Conservation (phyloP, 2,113 vertebrate species). For the Cyphomyrus plagiostoma region DNA sequence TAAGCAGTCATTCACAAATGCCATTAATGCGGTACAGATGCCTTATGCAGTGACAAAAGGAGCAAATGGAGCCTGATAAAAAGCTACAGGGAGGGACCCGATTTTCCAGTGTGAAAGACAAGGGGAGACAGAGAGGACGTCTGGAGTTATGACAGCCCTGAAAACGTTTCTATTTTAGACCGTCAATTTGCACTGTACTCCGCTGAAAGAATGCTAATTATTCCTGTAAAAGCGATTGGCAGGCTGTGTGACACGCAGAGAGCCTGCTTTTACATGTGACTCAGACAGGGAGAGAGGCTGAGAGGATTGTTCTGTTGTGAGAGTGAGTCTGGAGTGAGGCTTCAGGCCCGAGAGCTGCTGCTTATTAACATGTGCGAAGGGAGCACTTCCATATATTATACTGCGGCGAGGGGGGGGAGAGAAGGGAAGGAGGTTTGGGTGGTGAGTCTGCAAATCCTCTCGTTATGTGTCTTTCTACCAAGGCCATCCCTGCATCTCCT, state of each 20-base stretch:
- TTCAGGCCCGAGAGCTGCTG: neutral
- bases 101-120: constrained; percentile 16
- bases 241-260: neutral
- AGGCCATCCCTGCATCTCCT: neutral
- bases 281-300: neutral
- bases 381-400: neutral
- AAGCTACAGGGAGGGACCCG: neutral
- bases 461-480: neutral
- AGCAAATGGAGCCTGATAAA: neutral
- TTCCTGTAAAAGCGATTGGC: neutral
- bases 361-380: neutral
- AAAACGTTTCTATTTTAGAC: neutral
- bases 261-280: constrained; percentile 3
- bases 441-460: neutral
- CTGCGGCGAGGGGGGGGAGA: neutral
- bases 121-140: neutral
- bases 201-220: constrained; percentile 1
- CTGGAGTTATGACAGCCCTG: neutral
- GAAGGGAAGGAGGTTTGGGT: neutral
- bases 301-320: neutral
- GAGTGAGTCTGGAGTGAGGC: neutral
- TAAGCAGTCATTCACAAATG: neutral
- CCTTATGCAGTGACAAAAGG: neutral
- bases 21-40: neutral
- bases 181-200: neutral